Evolutionary conservation across 2,797 vertebrate genomes (phyloP).

Genomic region (Chloroceryle inda): DNA sequence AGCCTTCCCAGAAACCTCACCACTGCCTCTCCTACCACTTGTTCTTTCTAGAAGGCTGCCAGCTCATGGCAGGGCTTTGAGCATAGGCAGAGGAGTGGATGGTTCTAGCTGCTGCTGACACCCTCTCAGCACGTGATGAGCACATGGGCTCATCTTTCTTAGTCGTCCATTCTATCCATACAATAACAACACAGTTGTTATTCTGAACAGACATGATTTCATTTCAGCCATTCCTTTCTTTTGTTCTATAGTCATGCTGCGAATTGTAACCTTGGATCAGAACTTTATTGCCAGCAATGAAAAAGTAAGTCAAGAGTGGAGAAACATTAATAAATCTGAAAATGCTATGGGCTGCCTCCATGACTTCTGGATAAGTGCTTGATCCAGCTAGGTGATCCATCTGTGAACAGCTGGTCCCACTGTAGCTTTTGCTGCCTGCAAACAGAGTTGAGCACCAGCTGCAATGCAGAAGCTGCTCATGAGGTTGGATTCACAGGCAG

Average conservation of each 20-base stretch:
- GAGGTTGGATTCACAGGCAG: not conserved
- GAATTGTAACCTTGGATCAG: constrained; percentile 56
- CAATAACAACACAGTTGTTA: not conserved
- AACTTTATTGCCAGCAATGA: constrained; percentile 57
- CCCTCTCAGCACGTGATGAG: not conserved
- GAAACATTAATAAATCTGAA: not conserved
- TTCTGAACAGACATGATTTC: not conserved
- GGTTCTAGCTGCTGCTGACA: not conserved
- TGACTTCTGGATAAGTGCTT: not conserved
- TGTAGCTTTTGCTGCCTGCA: not conserved
- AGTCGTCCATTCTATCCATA: not conserved
- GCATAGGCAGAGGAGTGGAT: not conserved
- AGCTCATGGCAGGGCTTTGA: not conserved
- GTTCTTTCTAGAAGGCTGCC: not conserved
- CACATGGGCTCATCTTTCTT: not conserved
- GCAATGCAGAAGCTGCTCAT: not conserved
- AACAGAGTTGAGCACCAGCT: not conserved
- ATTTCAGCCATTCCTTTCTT: constrained; percentile 5
- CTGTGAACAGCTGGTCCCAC: not conserved
- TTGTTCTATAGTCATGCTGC: constrained; percentile 38
- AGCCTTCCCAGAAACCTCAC: not conserved
- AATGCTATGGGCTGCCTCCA: not conserved
- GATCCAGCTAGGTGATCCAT: not conserved
- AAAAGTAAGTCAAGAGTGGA: constrained; percentile 17
- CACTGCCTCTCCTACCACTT: not conserved